Conservation (phyloP, 2,113 vertebrate genomes). For the Pseudonaja textilis region DNA sequence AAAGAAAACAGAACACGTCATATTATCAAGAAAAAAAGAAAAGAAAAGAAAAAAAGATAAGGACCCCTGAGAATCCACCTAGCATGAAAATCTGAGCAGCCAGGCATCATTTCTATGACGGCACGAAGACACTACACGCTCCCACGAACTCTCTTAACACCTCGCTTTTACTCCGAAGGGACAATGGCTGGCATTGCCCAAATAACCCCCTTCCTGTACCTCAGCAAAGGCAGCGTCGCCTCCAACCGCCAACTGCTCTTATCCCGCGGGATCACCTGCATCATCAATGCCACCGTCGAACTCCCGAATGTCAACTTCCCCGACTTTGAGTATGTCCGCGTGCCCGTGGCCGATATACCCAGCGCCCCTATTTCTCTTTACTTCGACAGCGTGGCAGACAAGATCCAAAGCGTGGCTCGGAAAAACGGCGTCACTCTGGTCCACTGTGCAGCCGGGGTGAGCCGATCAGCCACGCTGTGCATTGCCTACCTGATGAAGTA, state of each 20-base stretch:
- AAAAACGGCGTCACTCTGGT: slow-evolving; percentile 91
- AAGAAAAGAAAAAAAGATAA: neutral
- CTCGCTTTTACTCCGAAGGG: slow-evolving; percentile 83
- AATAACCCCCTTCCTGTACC: slow-evolving; percentile 92
- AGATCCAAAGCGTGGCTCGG: slow-evolving; percentile 93
- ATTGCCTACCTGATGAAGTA: slow-evolving; percentile 98
- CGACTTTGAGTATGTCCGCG: slow-evolving; percentile 94
- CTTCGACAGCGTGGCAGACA: slow-evolving; percentile 94
- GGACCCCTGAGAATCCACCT: slow-evolving; percentile 47
- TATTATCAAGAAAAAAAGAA: neutral
- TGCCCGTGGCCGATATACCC: slow-evolving; percentile 93
- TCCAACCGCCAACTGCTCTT: slow-evolving; percentile 93
- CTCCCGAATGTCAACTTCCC: slow-evolving; percentile 98
- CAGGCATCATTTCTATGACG: slow-evolving; percentile 76
- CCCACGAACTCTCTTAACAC: slow-evolving; percentile 81
- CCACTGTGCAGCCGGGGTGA: slow-evolving; percentile 93
- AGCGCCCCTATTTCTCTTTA: slow-evolving; percentile 93
- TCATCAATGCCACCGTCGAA: slow-evolving; percentile 95
- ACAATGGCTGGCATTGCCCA: slow-evolving; percentile 91
- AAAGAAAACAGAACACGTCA: slow-evolving; percentile 37
- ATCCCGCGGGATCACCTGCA: slow-evolving; percentile 92
- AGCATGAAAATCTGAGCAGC: slow-evolving; percentile 65
- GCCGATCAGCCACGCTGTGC: slow-evolving; percentile 93
- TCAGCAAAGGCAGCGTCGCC: slow-evolving; percentile 92
- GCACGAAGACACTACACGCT: slow-evolving; percentile 90